phyloP scores from a whole-genome alignment of 2,797 vertebrate genomes.

The Clarias laeviceps region DNA sequence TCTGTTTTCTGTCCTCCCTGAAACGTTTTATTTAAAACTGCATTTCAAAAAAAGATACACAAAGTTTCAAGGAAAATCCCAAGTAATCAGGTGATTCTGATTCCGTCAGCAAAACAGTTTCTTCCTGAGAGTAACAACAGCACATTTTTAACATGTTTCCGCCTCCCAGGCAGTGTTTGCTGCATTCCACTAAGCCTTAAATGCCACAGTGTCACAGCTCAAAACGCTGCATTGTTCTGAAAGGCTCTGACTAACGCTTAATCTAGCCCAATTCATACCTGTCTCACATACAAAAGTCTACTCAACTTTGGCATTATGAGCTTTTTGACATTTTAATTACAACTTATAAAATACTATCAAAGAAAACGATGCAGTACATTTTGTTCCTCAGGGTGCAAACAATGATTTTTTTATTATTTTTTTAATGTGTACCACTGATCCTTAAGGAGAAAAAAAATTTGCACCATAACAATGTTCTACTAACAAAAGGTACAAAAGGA shows the following conservation, averaged over 20 bases:
- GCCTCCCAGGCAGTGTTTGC: slow-evolving; percentile 12
- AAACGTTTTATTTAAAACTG: neutral
- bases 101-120: slow-evolving; percentile 8
- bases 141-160: slow-evolving; percentile 40
- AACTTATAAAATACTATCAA: neutral
- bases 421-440: neutral
- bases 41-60: neutral
- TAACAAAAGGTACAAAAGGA: neutral
- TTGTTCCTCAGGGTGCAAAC: neutral
- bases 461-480: neutral
- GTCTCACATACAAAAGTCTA: neutral
- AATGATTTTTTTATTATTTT: neutral
- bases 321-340: neutral
- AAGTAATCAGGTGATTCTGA: neutral
- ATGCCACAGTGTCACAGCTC: slow-evolving; percentile 24
- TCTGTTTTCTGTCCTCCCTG: too few species aligned
- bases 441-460: too few species aligned
- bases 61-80: neutral
- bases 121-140: slow-evolving; percentile 10
- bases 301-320: neutral
- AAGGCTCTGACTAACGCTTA: slow-evolving; percentile 12
- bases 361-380: neutral
- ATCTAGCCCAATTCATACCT: neutral
- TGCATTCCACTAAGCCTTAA: slow-evolving; percentile 19
- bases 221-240: slow-evolving; percentile 6